These are phyloP conservation scores for Lochmaea crataegi DNA, from an alignment of 2,888 invertebrate genomes.

Conservation along the genomic window DNA sequence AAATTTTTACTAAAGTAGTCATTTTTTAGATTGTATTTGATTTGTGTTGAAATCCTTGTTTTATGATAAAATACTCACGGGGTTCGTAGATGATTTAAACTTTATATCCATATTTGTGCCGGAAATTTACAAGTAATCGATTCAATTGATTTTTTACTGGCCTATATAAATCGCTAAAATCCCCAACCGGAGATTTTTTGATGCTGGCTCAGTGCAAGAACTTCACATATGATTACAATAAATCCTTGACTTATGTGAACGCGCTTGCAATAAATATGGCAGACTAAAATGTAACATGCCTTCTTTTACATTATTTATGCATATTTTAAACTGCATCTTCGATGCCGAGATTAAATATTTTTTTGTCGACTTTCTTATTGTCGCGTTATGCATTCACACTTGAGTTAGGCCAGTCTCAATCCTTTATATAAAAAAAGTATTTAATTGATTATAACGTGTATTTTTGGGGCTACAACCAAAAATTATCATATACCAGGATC, in stretches of 20 bases:
- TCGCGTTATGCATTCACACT: constrained; percentile 32
- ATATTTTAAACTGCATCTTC: constrained; percentile 54
- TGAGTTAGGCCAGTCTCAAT: neutral
- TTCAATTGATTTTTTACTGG: neutral
- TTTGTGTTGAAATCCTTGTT: no score
- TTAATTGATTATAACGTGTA: neutral
- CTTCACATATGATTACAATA: constrained; percentile 57
- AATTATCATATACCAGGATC: no score
- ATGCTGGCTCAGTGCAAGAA: constrained; percentile 43
- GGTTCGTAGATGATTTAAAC: no score
- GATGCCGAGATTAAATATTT: constrained; percentile 43
- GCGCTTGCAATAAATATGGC: constrained; percentile 57
- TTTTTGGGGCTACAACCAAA: no score
- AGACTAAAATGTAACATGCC: constrained; percentile 58
- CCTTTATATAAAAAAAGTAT: neutral
- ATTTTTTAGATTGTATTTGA: no score
- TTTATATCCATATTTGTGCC: no score
- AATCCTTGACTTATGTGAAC: constrained; percentile 57
- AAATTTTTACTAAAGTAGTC: no score
- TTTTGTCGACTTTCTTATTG: constrained; percentile 40
- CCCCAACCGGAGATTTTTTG: constrained; percentile 3
- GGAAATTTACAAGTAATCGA: neutral
- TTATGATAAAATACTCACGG: no score
- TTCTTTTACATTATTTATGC: constrained; percentile 56
- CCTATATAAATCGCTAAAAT: constrained; percentile 1